Conservation (phyloP, 2,888 invertebrate species). For the Drosophila nr. perissopoda region DNA sequence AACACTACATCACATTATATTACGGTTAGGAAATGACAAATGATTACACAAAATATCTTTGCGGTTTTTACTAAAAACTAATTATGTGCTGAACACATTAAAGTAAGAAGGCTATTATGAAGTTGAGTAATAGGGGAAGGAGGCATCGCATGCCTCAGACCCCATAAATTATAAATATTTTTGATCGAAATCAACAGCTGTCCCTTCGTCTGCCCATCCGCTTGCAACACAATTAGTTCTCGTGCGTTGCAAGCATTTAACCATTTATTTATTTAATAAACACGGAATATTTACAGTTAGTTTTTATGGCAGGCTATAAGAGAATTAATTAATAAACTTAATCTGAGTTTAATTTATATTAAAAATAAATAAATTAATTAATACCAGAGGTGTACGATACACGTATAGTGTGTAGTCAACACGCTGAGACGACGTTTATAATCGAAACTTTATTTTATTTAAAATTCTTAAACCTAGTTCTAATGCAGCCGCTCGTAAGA, state of each 20-base stretch:
- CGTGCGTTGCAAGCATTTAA: not conserved
- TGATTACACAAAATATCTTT: not conserved
- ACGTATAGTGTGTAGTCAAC: no score
- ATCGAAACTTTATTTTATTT: no score
- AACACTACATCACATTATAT: conserved; percentile 4
- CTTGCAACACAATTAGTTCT: no score
- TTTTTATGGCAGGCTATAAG: not conserved
- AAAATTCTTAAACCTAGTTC: no score
- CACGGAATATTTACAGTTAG: not conserved
- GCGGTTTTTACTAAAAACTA: not conserved
- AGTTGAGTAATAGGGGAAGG: not conserved
- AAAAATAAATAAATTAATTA: not conserved
- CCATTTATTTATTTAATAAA: not conserved
- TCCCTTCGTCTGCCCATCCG: not conserved
- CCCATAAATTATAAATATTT: not conserved
- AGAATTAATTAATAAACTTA: not conserved
- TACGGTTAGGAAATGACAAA: not conserved
- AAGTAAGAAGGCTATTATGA: not conserved
- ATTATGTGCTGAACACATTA: not conserved
- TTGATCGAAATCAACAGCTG: not conserved
- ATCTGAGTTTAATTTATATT: not conserved
- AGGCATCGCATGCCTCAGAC: not conserved
- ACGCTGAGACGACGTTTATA: no score
- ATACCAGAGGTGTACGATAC: not conserved
- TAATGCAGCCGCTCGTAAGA: no score